Conservation (phyloP, 92 coral and sea anemone species). For the Porites cylindrica region DNA sequence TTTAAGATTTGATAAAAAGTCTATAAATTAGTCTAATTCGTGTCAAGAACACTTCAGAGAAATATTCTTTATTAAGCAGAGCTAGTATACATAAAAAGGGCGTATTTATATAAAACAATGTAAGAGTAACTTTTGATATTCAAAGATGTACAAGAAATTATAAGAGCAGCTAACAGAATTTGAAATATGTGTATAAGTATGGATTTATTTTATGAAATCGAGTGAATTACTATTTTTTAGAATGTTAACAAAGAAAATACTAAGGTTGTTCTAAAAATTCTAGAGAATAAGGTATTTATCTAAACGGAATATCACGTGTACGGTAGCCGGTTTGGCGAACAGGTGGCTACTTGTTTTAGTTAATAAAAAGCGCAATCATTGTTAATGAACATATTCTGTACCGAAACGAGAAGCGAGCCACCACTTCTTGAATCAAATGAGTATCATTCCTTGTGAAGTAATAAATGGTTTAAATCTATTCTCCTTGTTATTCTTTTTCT, state of each 20-base stretch:
- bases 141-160: slow-evolving; percentile 27
- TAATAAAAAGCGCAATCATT: slow-evolving; percentile 29
- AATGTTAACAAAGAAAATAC: slow-evolving; percentile 20
- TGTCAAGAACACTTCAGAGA: neutral
- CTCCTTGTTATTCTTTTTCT: neutral
- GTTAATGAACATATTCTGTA: slow-evolving; percentile 28
- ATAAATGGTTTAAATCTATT: neutral
- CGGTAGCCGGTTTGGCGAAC: neutral
- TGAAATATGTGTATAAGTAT: neutral
- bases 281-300: neutral
- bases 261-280: neutral
- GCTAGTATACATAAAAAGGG: slow-evolving; percentile 32
- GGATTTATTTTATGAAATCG: slow-evolving; percentile 32
- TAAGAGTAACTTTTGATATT: slow-evolving; percentile 58
- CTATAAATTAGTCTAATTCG: neutral
- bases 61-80: slow-evolving; percentile 30
- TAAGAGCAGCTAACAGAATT: neutral
- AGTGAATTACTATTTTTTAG: slow-evolving; percentile 38
- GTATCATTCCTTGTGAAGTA: slow-evolving; percentile 4
- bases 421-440: neutral
- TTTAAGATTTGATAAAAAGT: neutral
- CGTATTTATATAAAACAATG: slow-evolving; percentile 40
- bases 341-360: slow-evolving; percentile 19
- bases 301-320: slow-evolving; percentile 12
- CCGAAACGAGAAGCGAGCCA: slow-evolving; percentile 3